Evolutionary conservation across 2,797 vertebrate genomes (phyloP), one percentile per base, ranked within the genome.

Genomic region (Sebastiscus tertius): DNA sequence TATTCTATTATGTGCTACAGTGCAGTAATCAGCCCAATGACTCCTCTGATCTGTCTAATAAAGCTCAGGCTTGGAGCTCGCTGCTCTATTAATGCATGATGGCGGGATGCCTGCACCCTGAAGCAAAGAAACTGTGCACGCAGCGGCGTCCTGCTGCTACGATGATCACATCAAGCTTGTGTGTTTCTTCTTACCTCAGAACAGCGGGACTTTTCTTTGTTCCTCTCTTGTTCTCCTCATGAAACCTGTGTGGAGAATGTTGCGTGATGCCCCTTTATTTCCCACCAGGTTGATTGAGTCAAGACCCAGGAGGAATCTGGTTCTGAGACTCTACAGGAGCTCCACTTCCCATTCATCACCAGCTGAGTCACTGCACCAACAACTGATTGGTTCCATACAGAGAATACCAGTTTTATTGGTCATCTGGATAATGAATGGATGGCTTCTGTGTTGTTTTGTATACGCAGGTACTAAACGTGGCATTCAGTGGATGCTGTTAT

Each of bases 271-370:
- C 24, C 62, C 60, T 71, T 79, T 58, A 63, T 74, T 79, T 73
- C 88, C 88, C 33, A 60, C 80, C 60, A 85, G 69, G 83, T 90
- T 83, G 72, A 91, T 82, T 86, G 77, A 87, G 81, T 86, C 80
- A 71, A 72, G 81, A 68, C 72, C 52, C 42, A 56, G 39, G 33
- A 85, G 65, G 81, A 87, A 85, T 87, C 78, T 59, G 79, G 60
- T 61, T 69, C 8, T 10, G 78, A 77, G 67, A 64, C 79, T 86
- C 64, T 42, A 61, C 58, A 62, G 64, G 87, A 77, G 49, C 72
- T 39, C 72, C 8, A 34, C 68, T 79, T 64, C 46, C 67, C 42
- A 49, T 49, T 54, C 61, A 24, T 71, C 72, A 16, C 34, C 2
- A 56, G 46, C 54, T 82, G 79, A 88, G 80, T 79, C 83, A 82